Percentiles rank a stretch among this genome's conserved stretches.
Evolutionary conservation across 2,888 invertebrate species (phyloP).

Genomic region (Caenorhabditis sp.): DNA sequence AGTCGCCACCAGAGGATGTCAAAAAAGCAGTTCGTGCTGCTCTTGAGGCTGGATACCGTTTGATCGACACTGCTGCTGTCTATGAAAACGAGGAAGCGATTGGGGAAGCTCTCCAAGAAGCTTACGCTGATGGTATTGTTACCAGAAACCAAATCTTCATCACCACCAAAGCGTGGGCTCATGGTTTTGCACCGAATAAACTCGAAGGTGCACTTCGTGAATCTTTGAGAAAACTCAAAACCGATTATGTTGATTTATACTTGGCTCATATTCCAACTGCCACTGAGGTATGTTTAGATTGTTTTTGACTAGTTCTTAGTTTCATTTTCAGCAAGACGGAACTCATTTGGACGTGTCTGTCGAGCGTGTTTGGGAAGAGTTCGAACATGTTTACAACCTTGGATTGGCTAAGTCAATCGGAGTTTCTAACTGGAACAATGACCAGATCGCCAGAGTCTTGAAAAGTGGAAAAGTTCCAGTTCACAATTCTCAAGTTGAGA

Average conservation of each 20-base stretch:
- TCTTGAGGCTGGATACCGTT: conserved; percentile 82
- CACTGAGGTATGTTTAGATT: conserved; percentile 26
- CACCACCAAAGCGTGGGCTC: conserved; percentile 78
- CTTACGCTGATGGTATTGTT: conserved; percentile 78
- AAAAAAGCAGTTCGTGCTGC: conserved; percentile 79
- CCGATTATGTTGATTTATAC: conserved; percentile 85
- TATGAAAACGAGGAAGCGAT: conserved; percentile 82
- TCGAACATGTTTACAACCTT: conserved; percentile 75
- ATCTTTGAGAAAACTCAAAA: conserved; percentile 77
- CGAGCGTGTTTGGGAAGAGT: conserved; percentile 58
- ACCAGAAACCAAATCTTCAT: conserved; percentile 83
- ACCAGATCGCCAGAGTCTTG: conserved; percentile 78
- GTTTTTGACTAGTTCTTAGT: background rate
- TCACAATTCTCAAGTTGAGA: conserved; percentile 78
- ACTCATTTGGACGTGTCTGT: conserved; percentile 31
- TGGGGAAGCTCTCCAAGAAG: conserved; percentile 80
- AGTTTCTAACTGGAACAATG: conserved; percentile 82
- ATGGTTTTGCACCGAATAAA: conserved; percentile 31
- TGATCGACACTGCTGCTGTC: conserved; percentile 82
- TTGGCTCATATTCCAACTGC: conserved; percentile 82
- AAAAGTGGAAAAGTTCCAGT: conserved; percentile 51
- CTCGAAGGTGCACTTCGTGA: conserved; percentile 36
- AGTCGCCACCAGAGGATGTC: conserved; percentile 75
- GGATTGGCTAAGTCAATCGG: conserved; percentile 83
- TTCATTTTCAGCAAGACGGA: background rate